Conservation (phyloP, 2,797 vertebrate genomes). For the Tapirus indicus region DNA sequence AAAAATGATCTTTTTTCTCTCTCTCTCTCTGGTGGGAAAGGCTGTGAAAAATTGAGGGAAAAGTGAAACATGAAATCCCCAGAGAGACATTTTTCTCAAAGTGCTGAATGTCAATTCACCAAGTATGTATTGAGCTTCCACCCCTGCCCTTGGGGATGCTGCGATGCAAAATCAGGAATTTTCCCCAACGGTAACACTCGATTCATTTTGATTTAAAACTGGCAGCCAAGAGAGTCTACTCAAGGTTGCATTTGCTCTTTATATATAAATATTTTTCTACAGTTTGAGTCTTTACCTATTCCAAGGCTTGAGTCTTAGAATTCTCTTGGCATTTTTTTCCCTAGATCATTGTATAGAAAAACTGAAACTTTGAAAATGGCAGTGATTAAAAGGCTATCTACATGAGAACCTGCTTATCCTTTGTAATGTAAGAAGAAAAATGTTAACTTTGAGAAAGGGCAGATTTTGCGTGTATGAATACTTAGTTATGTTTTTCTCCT, state of each 20-base stretch:
- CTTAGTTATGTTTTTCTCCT: neutral
- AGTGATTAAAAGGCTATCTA: neutral
- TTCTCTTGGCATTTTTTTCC: neutral
- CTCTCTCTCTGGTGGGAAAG: neutral
- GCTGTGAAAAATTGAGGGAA: slow-evolving; percentile 38
- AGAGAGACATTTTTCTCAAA: slow-evolving; percentile 53
- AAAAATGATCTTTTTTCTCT: neutral
- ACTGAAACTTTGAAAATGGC: neutral
- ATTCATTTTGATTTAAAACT: slow-evolving; percentile 80
- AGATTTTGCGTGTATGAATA: neutral
- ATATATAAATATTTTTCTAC: slow-evolving; percentile 65
- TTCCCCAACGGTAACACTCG: slow-evolving; percentile 66
- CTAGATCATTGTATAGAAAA: neutral
- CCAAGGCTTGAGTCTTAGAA: neutral
- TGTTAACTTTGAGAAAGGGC: neutral
- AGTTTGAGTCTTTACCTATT: slow-evolving; percentile 7
- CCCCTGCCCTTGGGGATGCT: slow-evolving; percentile 60
- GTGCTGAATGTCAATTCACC: slow-evolving; percentile 74
- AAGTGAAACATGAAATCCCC: slow-evolving; percentile 54
- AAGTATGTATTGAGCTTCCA: slow-evolving; percentile 70
- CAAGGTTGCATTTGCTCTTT: slow-evolving; percentile 68
- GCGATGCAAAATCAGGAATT: slow-evolving; percentile 72
- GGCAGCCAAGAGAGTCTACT: slow-evolving; percentile 40
- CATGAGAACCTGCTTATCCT: neutral
- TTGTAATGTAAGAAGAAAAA: neutral